Conservation (phyloP, 2,113 vertebrate genomes). For the Centropus unirufus region DNA sequence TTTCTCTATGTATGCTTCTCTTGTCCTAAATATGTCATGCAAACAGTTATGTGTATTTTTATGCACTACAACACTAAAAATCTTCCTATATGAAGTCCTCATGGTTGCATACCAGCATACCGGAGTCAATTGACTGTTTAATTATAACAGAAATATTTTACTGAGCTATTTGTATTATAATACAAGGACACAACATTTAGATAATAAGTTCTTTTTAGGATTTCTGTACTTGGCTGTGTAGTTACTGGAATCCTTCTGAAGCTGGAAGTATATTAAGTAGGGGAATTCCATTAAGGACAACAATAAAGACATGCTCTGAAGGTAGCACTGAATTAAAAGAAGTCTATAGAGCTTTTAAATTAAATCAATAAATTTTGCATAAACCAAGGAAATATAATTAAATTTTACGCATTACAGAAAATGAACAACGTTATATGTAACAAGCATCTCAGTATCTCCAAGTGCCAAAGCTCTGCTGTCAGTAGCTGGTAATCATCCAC, state of each 20-base stretch:
- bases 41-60: slow-evolving; percentile 21
- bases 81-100: background rate
- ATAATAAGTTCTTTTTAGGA: background rate
- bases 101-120: background rate
- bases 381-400: background rate
- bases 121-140: background rate
- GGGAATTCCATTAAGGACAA: background rate
- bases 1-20: background rate
- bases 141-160: slow-evolving; percentile 23
- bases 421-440: background rate
- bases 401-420: background rate
- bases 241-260: background rate
- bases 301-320: background rate
- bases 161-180: background rate
- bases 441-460: background rate
- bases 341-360: background rate
- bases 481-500: background rate
- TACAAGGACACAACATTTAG: background rate
- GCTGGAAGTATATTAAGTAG: background rate
- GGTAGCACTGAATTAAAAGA: background rate
- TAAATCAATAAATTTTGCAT: background rate
- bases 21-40: slow-evolving; percentile 60
- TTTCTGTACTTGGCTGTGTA: background rate
- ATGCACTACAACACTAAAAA: background rate
- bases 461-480: background rate